These are phyloP conservation scores for Steinernema carpocapsae DNA, from an alignment of 2,888 invertebrate species.

Conservation along the genomic window DNA sequence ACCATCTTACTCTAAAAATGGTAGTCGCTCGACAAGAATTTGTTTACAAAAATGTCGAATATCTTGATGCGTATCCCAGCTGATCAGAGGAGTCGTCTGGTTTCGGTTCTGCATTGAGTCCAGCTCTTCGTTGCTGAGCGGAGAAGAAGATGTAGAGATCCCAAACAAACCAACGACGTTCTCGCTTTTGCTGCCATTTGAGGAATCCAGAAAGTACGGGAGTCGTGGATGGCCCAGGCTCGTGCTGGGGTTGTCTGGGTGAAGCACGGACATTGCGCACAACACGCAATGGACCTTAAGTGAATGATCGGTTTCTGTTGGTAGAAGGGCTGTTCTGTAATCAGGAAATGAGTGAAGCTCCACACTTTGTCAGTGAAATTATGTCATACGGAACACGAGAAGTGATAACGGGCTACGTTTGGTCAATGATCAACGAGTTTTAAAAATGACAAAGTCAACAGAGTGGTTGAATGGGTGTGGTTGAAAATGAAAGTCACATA, in stretches of 20 bases:
- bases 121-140: conserved; percentile 43
- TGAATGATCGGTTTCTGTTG: background rate
- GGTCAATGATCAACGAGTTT: background rate
- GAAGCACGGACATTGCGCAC: conserved; percentile 52
- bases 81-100: conserved; percentile 48
- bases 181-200: background rate
- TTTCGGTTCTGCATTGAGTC: conserved; percentile 43
- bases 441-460: conserved; percentile 30
- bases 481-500: too few species aligned
- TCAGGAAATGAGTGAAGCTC: background rate
- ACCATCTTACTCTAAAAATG: conserved; percentile 47
- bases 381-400: conserved; percentile 1
- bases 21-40: conserved; percentile 51
- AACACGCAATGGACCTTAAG: background rate
- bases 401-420: conserved; percentile 9
- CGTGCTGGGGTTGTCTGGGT: conserved; percentile 58
- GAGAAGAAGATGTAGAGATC: background rate
- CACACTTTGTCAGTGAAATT: too few species aligned
- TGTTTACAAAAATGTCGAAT: conserved; percentile 56
- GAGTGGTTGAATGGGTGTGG: background rate
- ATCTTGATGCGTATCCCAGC: conserved; percentile 50
- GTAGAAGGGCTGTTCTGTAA: conserved; percentile 10
- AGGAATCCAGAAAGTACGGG: conserved; percentile 20
- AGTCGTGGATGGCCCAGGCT: conserved; percentile 46
- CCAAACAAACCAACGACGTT: background rate